Conservation (phyloP, 2,888 invertebrate genomes). For the Papilio elwesi region DNA sequence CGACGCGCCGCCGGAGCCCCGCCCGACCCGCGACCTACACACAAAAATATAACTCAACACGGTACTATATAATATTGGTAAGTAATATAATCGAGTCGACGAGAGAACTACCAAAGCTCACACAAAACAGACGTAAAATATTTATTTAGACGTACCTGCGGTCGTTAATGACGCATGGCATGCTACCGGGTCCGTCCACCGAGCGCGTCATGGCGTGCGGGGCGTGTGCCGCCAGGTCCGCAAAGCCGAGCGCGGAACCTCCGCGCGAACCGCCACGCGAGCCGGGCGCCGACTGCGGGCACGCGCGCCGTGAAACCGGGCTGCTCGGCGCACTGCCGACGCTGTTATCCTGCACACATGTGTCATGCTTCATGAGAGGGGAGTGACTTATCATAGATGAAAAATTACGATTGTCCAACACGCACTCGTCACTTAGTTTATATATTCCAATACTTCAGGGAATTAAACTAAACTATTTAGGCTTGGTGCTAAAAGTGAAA, state of each 20-base stretch:
- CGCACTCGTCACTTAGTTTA: no score
- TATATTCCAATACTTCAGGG: no score
- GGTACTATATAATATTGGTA: conserved; percentile 47
- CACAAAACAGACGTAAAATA: conserved; percentile 50
- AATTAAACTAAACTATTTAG: no score
- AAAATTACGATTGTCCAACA: no score
- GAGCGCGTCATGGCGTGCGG: conserved; percentile 82
- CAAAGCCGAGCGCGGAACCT: conserved; percentile 75
- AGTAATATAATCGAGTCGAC: conserved; percentile 55
- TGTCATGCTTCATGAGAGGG: conserved; percentile 43
- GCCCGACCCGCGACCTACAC: conserved; percentile 85
- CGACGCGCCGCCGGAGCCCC: conserved; percentile 70
- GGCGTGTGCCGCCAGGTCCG: conserved; percentile 60
- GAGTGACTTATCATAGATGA: background rate
- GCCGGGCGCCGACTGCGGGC: conserved; percentile 55
- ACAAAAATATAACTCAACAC: background rate
- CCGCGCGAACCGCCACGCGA: conserved; percentile 67
- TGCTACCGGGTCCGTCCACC: conserved; percentile 84
- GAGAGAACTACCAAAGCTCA: no score
- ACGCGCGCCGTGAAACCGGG: conserved; percentile 61
- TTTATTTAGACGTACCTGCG: conserved; percentile 11
- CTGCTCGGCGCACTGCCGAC: conserved; percentile 87
- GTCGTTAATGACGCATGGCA: conserved; percentile 63
- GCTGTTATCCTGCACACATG: conserved; percentile 78
- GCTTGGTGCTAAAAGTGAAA: no score